Evolutionary conservation across 2,113 vertebrate species (phyloP).

Genomic region (Tychaedon coryphoeus): DNA sequence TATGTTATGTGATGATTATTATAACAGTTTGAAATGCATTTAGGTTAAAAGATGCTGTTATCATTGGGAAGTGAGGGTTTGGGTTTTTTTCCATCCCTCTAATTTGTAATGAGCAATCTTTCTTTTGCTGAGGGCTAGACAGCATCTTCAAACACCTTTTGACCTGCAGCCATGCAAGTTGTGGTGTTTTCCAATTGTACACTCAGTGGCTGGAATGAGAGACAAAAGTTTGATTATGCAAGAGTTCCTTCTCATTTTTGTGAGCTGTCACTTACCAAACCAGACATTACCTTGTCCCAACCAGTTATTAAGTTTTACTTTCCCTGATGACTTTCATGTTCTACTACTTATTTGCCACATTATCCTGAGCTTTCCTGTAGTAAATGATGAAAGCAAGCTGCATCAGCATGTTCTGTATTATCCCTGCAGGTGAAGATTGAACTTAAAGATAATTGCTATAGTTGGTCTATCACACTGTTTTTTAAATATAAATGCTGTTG

Average conservation of each 20-base stretch:
- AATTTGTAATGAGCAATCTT: background rate
- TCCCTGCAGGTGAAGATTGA: background rate
- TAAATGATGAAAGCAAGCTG: background rate
- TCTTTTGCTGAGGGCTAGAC: background rate
- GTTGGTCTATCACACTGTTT: background rate
- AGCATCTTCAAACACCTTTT: background rate
- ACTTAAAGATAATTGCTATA: background rate
- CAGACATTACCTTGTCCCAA: background rate
- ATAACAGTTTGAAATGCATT: background rate
- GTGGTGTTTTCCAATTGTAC: background rate
- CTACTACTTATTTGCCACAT: background rate
- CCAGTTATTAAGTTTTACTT: background rate
- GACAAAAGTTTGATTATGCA: background rate
- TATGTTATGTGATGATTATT: background rate
- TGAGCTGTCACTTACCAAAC: background rate
- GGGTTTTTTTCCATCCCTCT: background rate
- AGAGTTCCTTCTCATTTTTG: background rate
- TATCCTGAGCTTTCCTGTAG: background rate
- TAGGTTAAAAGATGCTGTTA: background rate
- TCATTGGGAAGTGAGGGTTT: background rate
- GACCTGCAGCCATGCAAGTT: background rate
- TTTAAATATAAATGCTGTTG: background rate
- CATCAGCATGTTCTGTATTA: background rate
- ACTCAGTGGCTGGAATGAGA: background rate
- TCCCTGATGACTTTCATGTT: background rate